Percentiles rank a stretch among this genome's conserved stretches.
These are phyloP conservation scores for Erannis defoliaria DNA, from an alignment of 2,888 invertebrate genomes.

Conservation along the genomic window DNA sequence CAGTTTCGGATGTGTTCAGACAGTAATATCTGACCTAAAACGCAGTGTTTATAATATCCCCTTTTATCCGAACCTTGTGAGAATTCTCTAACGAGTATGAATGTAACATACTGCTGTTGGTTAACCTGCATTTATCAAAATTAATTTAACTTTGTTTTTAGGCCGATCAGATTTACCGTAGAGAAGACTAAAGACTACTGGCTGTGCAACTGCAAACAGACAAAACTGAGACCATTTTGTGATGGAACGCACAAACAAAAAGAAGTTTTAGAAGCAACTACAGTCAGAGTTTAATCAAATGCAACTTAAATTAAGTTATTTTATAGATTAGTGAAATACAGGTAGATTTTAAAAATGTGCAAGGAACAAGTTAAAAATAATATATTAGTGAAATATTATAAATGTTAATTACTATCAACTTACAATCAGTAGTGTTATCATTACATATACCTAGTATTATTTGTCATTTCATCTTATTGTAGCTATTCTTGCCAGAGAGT, in stretches of 20 bases:
- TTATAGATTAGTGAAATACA: slow-evolving; percentile 1
- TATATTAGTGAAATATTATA: not conserved
- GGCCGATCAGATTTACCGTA: slow-evolving; percentile 94
- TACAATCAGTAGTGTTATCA: not conserved
- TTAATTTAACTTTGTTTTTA: slow-evolving; percentile 59
- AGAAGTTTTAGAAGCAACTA: slow-evolving; percentile 88
- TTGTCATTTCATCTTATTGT: too few relatives aligned
- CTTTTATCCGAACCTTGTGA: too few relatives aligned
- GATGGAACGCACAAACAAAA: slow-evolving; percentile 96
- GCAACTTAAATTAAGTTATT: slow-evolving; percentile 6
- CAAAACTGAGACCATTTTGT: slow-evolving; percentile 97
- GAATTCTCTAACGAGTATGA: too few relatives aligned
- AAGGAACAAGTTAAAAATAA: not conserved
- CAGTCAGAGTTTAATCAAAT: slow-evolving; percentile 58
- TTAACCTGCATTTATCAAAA: not conserved
- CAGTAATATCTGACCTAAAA: too few relatives aligned
- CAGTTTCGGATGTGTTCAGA: too few relatives aligned
- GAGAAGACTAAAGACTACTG: slow-evolving; percentile 96
- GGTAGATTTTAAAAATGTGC: not conserved
- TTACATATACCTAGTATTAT: too few relatives aligned
- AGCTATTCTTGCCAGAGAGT: too few relatives aligned
- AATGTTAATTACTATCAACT: not conserved
- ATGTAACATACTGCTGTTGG: not conserved
- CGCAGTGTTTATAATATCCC: too few relatives aligned
- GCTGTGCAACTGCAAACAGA: slow-evolving; percentile 99